Percentiles rank a stretch among this genome's conserved stretches.
These are phyloP conservation scores for Pyrocoelia pectoralis DNA, from an alignment of 2,888 invertebrate species.

Conservation along the genomic window DNA sequence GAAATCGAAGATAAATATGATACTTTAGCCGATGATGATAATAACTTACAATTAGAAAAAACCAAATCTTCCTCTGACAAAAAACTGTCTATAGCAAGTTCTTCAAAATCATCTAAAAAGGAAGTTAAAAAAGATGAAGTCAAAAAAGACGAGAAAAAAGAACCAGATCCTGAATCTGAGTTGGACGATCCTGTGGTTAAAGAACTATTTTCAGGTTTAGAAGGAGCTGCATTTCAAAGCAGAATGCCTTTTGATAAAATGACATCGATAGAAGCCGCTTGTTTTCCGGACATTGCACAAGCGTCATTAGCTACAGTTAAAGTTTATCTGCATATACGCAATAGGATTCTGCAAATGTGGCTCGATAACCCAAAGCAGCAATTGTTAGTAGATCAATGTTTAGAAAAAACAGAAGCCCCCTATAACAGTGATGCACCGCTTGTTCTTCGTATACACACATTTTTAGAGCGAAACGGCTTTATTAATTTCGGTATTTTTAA, in stretches of 20 bases:
- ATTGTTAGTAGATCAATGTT: slow-evolving; percentile 80
- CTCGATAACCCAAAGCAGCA: slow-evolving; percentile 94
- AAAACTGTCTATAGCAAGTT: slow-evolving; percentile 59
- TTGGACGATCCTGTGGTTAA: slow-evolving; percentile 69
- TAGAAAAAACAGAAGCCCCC: slow-evolving; percentile 87
- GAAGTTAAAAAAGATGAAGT: slow-evolving; percentile 63
- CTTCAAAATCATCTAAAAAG: slow-evolving; percentile 60
- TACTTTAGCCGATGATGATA: slow-evolving; percentile 67
- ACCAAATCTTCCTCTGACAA: slow-evolving; percentile 67
- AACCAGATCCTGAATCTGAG: slow-evolving; percentile 71
- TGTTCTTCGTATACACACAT: slow-evolving; percentile 86
- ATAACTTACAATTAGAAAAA: slow-evolving; percentile 70
- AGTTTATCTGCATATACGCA: slow-evolving; percentile 91
- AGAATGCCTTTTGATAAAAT: slow-evolving; percentile 93
- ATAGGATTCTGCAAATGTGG: slow-evolving; percentile 93
- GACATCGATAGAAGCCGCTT: slow-evolving; percentile 91
- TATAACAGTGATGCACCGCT: slow-evolving; percentile 91
- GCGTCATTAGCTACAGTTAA: slow-evolving; percentile 83
- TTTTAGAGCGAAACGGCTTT: slow-evolving; percentile 93
- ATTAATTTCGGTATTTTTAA: slow-evolving; percentile 98
- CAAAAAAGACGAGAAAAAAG: slow-evolving; percentile 62
- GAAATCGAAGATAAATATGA: slow-evolving; percentile 75
- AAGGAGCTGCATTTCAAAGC: slow-evolving; percentile 94
- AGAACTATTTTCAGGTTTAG: slow-evolving; percentile 64
- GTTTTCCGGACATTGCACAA: slow-evolving; percentile 90